Evolutionary conservation across 2,797 vertebrate genomes (phyloP).

Genomic region (Clarias laeviceps): DNA sequence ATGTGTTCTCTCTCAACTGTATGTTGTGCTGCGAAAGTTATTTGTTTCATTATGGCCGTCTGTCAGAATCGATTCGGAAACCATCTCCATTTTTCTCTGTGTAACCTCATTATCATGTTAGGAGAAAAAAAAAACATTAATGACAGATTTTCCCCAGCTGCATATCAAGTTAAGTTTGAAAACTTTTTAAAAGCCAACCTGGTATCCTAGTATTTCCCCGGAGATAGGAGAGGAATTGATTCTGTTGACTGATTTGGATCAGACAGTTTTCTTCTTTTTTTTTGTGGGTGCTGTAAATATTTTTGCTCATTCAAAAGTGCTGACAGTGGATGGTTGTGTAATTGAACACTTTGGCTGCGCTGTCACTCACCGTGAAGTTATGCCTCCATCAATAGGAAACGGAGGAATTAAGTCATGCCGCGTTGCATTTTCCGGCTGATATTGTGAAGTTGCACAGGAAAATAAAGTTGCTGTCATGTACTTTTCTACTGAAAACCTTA

Average conservation of each 20-base stretch:
- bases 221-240: constrained; percentile 33
- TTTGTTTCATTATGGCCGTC: not conserved
- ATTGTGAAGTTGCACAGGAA: not conserved
- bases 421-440: constrained; percentile 15
- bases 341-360: constrained; percentile 34
- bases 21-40: not conserved
- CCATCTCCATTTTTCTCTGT: not conserved
- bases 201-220: not conserved
- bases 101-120: constrained; percentile 1
- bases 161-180: not conserved
- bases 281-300: constrained; percentile 29
- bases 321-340: constrained; percentile 34
- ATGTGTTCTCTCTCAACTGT: not conserved
- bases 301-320: constrained; percentile 28
- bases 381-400: constrained; percentile 31
- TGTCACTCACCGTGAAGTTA: constrained; percentile 38
- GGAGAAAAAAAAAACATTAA: not conserved
- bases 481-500: not conserved
- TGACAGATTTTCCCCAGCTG: constrained; percentile 15
- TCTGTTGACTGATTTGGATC: constrained; percentile 40
- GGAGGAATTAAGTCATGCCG: constrained; percentile 24
- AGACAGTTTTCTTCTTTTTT: not conserved
- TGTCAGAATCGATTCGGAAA: not conserved
- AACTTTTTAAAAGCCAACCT: not conserved
- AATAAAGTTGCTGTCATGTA: not conserved